phyloP scores from a whole-genome alignment of 2,113 vertebrate species.

The Lasiurus cinereus region DNA sequence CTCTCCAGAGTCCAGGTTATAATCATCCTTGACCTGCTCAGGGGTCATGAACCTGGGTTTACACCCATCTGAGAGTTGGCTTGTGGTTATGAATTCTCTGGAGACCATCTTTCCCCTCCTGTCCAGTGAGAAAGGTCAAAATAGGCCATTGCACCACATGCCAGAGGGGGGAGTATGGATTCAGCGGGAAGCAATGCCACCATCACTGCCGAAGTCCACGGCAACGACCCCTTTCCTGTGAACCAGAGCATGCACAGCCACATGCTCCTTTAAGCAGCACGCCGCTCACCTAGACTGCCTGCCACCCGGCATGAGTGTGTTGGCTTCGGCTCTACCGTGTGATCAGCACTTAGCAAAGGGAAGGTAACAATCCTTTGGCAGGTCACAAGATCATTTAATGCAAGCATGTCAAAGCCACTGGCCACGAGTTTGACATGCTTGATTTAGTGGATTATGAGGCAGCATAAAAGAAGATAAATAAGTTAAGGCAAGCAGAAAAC shows the following conservation, averaged over 20 bases:
- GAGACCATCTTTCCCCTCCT: neutral
- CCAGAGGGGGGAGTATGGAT: accelerated
- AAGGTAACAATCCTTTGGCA: neutral
- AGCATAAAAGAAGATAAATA: neutral
- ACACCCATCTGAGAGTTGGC: neutral
- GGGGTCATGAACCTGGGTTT: neutral
- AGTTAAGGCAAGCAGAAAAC: neutral
- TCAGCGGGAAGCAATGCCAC: accelerated
- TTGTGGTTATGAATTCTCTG: neutral
- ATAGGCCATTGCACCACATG: too few species aligned
- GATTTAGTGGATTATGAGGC: neutral
- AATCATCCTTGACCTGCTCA: neutral
- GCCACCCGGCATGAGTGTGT: neutral
- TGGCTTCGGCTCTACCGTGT: neutral
- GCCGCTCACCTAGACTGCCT: neutral
- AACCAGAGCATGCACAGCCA: neutral
- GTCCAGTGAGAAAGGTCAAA: neutral
- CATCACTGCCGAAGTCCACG: accelerated
- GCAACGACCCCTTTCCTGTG: neutral
- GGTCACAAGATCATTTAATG: neutral
- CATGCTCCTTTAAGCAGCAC: accelerated
- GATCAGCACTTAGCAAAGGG: neutral
- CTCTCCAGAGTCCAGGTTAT: neutral
- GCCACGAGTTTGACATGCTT: too few species aligned
- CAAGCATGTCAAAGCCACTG: too few species aligned